Base-by-base conservation (phyloP, 2,113 vertebrate species). In the Loxodonta africana region DNA sequence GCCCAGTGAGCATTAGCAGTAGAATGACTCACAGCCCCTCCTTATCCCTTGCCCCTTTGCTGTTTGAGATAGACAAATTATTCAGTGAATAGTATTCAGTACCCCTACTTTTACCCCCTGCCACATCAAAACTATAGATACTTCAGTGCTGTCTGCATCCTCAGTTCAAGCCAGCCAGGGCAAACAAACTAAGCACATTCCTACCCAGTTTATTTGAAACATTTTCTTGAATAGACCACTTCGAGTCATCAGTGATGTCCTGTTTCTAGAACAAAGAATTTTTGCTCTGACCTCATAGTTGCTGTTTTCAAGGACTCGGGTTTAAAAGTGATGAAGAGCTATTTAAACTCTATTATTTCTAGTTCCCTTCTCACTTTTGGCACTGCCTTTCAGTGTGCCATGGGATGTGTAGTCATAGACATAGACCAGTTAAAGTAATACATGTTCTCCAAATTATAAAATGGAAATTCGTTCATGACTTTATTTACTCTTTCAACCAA, bases 161-260 rank as follows among this genome's bases (percentile, higher is more conserved):
- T 81, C 60, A 28, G 15, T 41, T 93, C 62, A 84, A 14, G 41
- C 67, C 48, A 93, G 51, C 44, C 44, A 53, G 92, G 41, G 51
- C 48, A 95, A 92, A 86, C 48, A 93, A 63, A 94, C 80, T 48
- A 83, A 89, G 93, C 86, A 57, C 48, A 76, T 90, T 77, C 80
- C 83, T 89, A 95, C 57, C 30, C 26, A 83, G 86, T 95, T 93
- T 91, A 86, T 92, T 95, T 91, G 80, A 94, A 96, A 65, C 65
- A n/a, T 91, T 89, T 44, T 69, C 30, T 95, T 86, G 92, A 97
- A 88, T 20, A 78, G 83, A 76, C 37, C 48, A 12, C 62, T 95
- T 83, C 90, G 96, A 96, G 91, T 96, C 97, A 97, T 90, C 94
- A 89, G 80, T 89, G 90, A 96, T 94, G 91, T 87, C 65, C 96